Conservation (phyloP, 2,113 vertebrate species). For the Lepus europaeus region DNA sequence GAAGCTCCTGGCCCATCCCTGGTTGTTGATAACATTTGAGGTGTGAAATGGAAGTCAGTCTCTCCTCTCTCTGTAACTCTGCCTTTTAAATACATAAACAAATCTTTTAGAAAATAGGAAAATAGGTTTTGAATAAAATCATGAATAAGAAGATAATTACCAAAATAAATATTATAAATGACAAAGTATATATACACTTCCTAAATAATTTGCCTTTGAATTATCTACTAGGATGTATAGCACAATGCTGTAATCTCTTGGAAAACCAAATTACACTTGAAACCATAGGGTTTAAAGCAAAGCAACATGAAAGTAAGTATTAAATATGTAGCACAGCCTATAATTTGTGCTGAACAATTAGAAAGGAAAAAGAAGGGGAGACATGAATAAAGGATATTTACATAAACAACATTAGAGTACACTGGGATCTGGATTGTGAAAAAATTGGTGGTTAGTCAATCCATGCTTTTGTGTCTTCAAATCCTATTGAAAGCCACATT, state of each 20-base stretch:
- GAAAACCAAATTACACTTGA: not conserved
- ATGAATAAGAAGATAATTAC: slow-evolving; percentile 28
- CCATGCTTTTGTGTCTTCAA: not conserved
- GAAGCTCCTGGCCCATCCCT: no score
- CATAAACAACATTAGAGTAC: not conserved
- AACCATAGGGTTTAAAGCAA: not conserved
- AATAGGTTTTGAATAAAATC: slow-evolving; percentile 23
- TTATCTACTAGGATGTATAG: not conserved
- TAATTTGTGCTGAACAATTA: not conserved
- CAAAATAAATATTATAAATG: slow-evolving; percentile 16
- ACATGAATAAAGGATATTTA: not conserved
- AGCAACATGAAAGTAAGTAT: not conserved
- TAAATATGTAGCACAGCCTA: not conserved
- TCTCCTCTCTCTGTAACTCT: not conserved
- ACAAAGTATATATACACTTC: not conserved
- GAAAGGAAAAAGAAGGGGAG: not conserved
- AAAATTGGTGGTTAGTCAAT: not conserved
- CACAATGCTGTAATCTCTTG: not conserved
- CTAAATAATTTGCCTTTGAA: slow-evolving; percentile 23
- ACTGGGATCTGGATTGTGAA: not conserved
- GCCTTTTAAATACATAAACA: not conserved
- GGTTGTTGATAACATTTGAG: no score
- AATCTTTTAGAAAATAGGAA: no score
- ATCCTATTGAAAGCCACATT: not conserved
- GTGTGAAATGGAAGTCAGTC: no score